Evolutionary conservation across 2,113 vertebrate species (phyloP).

Genomic region (Rhea americana): DNA sequence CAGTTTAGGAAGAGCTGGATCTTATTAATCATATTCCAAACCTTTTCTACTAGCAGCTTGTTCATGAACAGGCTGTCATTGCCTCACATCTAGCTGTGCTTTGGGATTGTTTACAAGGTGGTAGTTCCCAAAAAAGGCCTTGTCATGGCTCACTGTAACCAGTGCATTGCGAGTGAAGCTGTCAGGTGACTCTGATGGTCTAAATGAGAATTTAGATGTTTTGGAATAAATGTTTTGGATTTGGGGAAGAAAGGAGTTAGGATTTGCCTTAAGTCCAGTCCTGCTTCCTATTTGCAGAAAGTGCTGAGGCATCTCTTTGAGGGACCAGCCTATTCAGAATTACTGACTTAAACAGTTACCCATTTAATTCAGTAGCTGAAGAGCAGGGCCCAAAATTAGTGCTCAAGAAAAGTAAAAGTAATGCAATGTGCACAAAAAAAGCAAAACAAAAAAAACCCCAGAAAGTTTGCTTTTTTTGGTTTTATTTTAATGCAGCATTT

Average conservation of each 20-base stretch:
- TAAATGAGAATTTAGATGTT: neutral
- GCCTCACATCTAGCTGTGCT: neutral
- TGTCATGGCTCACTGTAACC: neutral
- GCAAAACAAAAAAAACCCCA: neutral
- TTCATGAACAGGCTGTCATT: neutral
- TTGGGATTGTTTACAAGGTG: neutral
- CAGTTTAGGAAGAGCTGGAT: neutral
- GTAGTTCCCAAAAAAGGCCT: neutral
- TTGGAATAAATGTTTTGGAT: neutral
- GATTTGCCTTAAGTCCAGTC: neutral
- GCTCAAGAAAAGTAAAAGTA: neutral
- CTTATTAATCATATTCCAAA: slow-evolving; percentile 10
- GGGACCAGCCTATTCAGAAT: neutral
- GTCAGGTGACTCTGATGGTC: neutral
- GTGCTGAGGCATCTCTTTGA: neutral
- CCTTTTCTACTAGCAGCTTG: neutral
- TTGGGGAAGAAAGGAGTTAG: neutral
- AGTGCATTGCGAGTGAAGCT: neutral
- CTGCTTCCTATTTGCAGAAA: neutral
- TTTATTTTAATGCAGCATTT: neutral
- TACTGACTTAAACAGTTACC: neutral
- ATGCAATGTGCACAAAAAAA: neutral
- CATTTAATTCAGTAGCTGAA: neutral
- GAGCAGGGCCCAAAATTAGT: neutral
- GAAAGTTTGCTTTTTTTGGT: neutral